phyloP scores from a whole-genome alignment of 2,888 invertebrate genomes.

The Pyrrhosoma nymphula region DNA sequence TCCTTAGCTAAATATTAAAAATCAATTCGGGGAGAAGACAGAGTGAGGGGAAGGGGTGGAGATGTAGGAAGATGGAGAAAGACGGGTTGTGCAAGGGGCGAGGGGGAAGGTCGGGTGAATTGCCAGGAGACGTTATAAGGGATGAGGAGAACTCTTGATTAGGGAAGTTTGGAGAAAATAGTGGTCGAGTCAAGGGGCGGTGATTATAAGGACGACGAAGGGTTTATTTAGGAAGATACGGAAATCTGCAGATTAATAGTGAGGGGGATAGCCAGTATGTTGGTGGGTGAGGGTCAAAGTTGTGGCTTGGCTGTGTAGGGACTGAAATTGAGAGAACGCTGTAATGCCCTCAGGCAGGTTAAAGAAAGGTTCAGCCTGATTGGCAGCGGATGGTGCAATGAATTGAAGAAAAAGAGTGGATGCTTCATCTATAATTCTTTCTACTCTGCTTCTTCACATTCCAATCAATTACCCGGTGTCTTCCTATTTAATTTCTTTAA shows the following conservation, averaged over 20 bases:
- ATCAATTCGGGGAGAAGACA: neutral
- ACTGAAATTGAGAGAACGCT: neutral
- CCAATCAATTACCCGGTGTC: too few species aligned
- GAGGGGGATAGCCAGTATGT: neutral
- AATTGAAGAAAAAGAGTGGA: too few species aligned
- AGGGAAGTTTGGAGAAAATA: neutral
- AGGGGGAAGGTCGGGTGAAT: neutral
- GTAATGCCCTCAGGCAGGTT: neutral
- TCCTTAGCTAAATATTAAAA: neutral
- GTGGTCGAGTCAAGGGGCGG: neutral
- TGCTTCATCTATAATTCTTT: too few species aligned
- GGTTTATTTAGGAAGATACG: neutral
- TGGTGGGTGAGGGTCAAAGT: neutral
- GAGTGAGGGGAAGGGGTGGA: neutral
- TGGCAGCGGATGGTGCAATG: too few species aligned
- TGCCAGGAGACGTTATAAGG: neutral
- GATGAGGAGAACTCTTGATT: neutral
- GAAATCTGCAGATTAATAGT: neutral
- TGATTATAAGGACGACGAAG: neutral
- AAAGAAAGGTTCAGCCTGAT: too few species aligned
- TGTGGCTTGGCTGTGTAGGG: neutral
- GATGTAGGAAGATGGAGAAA: neutral
- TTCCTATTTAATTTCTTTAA: too few species aligned
- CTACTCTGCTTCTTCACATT: too few species aligned
- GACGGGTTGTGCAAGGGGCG: neutral